phyloP scores from a whole-genome alignment of 2,888 invertebrate species.

The Ochropacha duplaris region DNA sequence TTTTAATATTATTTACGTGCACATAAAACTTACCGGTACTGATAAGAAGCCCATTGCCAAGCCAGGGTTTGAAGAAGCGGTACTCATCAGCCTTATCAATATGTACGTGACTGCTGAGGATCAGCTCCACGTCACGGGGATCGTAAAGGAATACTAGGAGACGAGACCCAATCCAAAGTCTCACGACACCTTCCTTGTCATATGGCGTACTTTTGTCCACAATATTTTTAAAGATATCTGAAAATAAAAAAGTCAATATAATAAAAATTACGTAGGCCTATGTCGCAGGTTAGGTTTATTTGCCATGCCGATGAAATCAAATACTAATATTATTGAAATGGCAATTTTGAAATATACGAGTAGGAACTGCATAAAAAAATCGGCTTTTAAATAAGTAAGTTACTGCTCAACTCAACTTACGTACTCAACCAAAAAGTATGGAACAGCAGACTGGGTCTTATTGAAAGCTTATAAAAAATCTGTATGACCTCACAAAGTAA shows the following conservation, averaged over 20 bases:
- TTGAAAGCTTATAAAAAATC: too few species aligned
- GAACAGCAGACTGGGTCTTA: too few species aligned
- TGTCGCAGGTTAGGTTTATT: too few species aligned
- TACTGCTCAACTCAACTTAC: too few species aligned
- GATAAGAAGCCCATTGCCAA: conserved; percentile 91
- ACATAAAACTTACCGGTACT: conserved; percentile 84
- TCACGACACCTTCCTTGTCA: conserved; percentile 81
- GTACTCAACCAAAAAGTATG: too few species aligned
- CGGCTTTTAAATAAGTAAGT: too few species aligned
- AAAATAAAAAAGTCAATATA: conserved; percentile 3
- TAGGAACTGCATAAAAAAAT: too few species aligned
- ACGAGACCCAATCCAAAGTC: conserved; percentile 90
- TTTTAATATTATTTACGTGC: too few species aligned
- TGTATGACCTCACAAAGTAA: too few species aligned
- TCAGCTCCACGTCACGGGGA: conserved; percentile 89
- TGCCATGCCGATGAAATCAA: too few species aligned
- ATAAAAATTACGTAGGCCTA: background rate
- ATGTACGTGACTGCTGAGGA: conserved; percentile 90
- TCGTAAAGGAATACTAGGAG: conserved; percentile 88
- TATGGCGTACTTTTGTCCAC: conserved; percentile 80
- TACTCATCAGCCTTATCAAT: conserved; percentile 92
- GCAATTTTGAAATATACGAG: too few species aligned
- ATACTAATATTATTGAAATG: too few species aligned
- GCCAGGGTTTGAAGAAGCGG: conserved; percentile 92
- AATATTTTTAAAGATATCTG: conserved; percentile 88